Conservation (phyloP, 1,140 invertebrate genomes). For the Zaprionus camerounensis region DNA sequence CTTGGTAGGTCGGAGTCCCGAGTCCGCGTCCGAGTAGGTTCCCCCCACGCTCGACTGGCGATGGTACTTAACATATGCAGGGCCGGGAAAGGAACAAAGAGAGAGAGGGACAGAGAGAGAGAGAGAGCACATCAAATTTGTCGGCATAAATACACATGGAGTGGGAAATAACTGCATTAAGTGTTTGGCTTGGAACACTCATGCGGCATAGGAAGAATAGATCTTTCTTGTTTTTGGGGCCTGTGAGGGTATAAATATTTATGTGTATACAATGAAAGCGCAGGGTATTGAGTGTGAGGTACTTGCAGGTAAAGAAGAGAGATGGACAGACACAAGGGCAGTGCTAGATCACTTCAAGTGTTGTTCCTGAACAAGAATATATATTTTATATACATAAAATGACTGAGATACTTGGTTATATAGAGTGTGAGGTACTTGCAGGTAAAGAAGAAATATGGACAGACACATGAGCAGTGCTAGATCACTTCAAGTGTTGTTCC, state of each 20-base stretch:
- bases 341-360: neutral
- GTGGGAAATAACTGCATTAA: constrained; percentile 8
- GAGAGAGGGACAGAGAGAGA: neutral
- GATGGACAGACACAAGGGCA: too few species aligned
- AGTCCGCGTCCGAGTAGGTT: constrained; percentile 5
- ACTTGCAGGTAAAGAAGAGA: neutral
- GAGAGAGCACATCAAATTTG: neutral
- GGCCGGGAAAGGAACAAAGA: neutral
- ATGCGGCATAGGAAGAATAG: constrained; percentile 6
- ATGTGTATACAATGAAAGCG: neutral
- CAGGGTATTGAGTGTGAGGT: neutral
- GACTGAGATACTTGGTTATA: too few species aligned
- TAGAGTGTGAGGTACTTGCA: too few species aligned
- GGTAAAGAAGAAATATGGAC: neutral
- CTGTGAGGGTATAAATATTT: constrained; percentile 1
- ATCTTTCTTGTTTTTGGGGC: neutral
- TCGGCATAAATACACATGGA: neutral
- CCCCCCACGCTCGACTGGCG: constrained; percentile 26
- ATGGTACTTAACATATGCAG: neutral
- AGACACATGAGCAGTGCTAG: neutral
- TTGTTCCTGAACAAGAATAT: neutral
- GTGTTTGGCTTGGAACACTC: constrained; percentile 6
- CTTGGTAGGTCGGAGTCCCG: neutral
- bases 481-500: neutral
- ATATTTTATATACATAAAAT: neutral